These are phyloP conservation scores for Cephalopterus ornatus DNA, from an alignment of 2,113 vertebrate genomes.

Conservation along the genomic window DNA sequence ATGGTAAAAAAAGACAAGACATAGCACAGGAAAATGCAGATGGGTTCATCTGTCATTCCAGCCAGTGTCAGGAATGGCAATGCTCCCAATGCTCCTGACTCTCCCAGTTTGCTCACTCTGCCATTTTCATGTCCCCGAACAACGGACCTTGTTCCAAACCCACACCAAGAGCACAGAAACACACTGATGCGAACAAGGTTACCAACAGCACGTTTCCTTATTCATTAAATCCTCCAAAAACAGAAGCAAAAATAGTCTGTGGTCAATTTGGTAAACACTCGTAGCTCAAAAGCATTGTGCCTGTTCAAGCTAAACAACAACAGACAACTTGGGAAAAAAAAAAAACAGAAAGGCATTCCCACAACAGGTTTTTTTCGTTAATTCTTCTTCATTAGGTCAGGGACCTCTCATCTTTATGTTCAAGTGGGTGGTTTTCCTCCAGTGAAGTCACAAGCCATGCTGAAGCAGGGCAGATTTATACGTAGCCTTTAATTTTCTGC, in stretches of 20 bases:
- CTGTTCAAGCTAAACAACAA: conserved; percentile 29
- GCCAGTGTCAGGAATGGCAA: neutral
- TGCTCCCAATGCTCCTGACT: neutral
- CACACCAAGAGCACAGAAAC: neutral
- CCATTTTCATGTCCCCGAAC: neutral
- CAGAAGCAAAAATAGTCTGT: neutral
- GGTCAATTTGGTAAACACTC: conserved; percentile 21
- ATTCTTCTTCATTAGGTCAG: neutral
- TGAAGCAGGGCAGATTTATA: conserved; percentile 5
- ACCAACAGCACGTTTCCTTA: neutral
- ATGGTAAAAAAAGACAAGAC: neutral
- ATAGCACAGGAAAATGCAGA: neutral
- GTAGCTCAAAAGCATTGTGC: neutral
- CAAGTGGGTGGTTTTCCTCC: conserved; percentile 18
- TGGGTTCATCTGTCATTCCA: neutral
- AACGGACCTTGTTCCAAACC: neutral
- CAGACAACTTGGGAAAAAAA: neutral
- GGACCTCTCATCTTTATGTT: neutral
- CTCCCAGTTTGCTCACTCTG: neutral
- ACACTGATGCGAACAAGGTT: neutral
- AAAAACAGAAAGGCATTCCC: neutral
- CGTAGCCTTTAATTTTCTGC: conserved; percentile 10
- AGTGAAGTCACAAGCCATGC: neutral
- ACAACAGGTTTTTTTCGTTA: neutral
- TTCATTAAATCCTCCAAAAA: neutral